phyloP scores from a whole-genome alignment of 2,797 vertebrate genomes.

The Discoglossus pictus region DNA sequence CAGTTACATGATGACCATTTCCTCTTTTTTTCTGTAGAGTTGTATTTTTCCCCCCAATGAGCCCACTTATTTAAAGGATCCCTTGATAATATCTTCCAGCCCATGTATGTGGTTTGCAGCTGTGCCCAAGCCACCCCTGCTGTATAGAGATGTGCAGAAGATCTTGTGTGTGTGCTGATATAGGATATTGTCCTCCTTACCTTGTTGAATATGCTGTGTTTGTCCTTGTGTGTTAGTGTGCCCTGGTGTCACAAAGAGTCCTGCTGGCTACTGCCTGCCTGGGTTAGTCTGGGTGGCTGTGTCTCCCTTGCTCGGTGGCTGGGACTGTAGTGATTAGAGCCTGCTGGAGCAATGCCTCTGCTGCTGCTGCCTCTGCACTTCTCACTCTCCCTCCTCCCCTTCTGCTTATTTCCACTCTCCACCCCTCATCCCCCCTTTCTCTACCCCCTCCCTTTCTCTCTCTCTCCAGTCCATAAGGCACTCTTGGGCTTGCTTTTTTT shows the following conservation, averaged over 20 bases:
- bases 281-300: constrained; percentile 40
- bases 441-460: not conserved
- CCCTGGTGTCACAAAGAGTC: constrained; percentile 59
- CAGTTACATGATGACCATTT: not conserved
- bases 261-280: constrained; percentile 57
- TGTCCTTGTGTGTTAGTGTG: constrained; percentile 56
- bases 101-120: not conserved
- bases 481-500: constrained; percentile 46
- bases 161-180: not conserved
- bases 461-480: constrained; percentile 63
- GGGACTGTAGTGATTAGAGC: constrained; percentile 64
- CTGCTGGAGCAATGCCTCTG: constrained; percentile 74
- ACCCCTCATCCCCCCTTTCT: constrained; percentile 47
- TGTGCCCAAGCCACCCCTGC: not conserved
- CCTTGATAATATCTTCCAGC: not conserved
- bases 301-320: constrained; percentile 72
- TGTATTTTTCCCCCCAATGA: no score
- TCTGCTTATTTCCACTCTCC: constrained; percentile 58
- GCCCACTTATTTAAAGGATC: not conserved
- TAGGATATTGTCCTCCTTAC: constrained; percentile 62
- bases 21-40: not conserved
- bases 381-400: constrained; percentile 68
- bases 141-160: not conserved
- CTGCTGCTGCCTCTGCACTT: constrained; percentile 71
- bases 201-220: constrained; percentile 57